These are phyloP conservation scores for Flexamia atlantica DNA, from an alignment of 2,888 invertebrate species.

Conservation along the genomic window DNA sequence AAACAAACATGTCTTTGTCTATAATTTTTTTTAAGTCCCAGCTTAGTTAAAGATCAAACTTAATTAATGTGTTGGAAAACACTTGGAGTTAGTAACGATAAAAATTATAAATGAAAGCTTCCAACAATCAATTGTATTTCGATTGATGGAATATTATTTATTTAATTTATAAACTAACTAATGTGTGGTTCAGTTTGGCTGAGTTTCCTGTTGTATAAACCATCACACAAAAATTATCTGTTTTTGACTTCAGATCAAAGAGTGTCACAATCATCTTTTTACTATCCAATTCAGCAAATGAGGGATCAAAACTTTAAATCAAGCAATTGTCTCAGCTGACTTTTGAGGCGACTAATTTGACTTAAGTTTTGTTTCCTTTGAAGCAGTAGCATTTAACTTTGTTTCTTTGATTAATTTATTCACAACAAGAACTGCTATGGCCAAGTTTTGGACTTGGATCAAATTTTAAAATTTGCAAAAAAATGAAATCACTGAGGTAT, in stretches of 20 bases:
- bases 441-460: not conserved
- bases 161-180: no score
- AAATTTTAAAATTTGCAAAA: not conserved
- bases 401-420: slow-evolving; percentile 25
- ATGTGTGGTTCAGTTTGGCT: no score
- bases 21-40: no score
- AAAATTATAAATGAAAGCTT: no score
- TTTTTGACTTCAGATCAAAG: slow-evolving; percentile 2
- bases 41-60: no score
- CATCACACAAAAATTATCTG: not conserved
- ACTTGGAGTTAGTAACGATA: no score
- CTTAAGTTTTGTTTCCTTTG: slow-evolving; percentile 31
- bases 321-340: slow-evolving; percentile 25
- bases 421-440: slow-evolving; percentile 3
- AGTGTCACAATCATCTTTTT: slow-evolving; percentile 17
- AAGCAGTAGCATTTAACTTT: slow-evolving; percentile 38
- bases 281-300: slow-evolving; percentile 3
- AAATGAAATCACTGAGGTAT: no score
- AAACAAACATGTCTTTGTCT: no score
- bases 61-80: no score
- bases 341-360: slow-evolving; percentile 35
- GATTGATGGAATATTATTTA: no score
- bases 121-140: no score
- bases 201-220: no score
- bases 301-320: slow-evolving; percentile 43